Evolutionary conservation across 1,140 invertebrate species (phyloP), one percentile per base, ranked within the genome.

Genomic region (Drosophila mauritiana): DNA sequence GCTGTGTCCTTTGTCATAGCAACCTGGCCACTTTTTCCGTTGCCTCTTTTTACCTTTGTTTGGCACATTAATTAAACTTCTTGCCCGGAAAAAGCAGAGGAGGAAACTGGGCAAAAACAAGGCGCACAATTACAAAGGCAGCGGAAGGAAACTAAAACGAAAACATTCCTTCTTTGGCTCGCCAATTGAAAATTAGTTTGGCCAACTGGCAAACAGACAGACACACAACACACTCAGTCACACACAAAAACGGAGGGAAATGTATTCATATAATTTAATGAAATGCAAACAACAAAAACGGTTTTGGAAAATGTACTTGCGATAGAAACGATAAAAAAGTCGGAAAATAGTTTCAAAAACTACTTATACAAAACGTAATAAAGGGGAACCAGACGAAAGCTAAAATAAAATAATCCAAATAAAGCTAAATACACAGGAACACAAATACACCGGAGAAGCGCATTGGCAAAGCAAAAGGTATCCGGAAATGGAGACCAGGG

Each of bases 291-390:
- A 91, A 90, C 88, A 90, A 90, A 91, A 91, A 90, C 81, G 88
- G 88, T 90, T 88, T 90, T 90, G 88, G 88, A 91, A 90, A 88
- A 90, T 90, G 88, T 90, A 90, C 88, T 90, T 90, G 88, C 88
- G 76, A 90, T 90, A 89, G 80, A 73, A 80, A 88, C 72, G 73
- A 88, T 78, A 84, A 76, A 76, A 70, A 75, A 84, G 68, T 89
- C 76, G 69, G 68, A 74, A 83, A 88, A 89, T 78, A 89, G 84
- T 86, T 89, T 86, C 72, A 80, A 89, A 88, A 88, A 88, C 80
- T 88, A 89, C 61, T 61, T 83, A 83, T 75, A 84, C 56, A 80
- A 53, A 74, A 65, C 68, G 40, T 57, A 43, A 73, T 57, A 75
- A 58, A 43, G 36, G 31, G 57, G 63, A 76, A 64, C 20, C 48